These are phyloP conservation scores for Mastomys natalensis DNA, from an alignment of 2,113 vertebrate genomes.

Conservation along the genomic window DNA sequence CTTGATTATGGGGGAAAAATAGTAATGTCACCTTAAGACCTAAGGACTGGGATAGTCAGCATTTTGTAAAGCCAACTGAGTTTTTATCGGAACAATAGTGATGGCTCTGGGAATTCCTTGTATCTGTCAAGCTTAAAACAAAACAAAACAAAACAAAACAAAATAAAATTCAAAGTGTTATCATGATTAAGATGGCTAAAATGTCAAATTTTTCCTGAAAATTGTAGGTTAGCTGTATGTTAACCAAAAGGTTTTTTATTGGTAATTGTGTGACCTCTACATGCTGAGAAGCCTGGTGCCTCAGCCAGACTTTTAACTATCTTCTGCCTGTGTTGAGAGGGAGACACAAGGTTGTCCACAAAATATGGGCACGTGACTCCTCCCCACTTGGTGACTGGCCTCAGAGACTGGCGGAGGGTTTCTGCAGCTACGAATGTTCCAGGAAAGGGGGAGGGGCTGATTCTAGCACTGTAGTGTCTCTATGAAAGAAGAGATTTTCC, in stretches of 20 bases:
- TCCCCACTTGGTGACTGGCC: background rate
- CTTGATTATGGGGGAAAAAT: conserved; percentile 1
- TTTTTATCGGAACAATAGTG: conserved; percentile 5
- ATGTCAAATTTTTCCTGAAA: conserved; percentile 10
- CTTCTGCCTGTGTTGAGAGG: background rate
- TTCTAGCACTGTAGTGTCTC: background rate
- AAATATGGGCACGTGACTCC: background rate
- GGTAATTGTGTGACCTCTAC: background rate
- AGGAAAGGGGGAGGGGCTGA: background rate
- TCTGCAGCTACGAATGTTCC: background rate
- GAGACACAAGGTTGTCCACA: background rate
- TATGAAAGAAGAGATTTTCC: background rate
- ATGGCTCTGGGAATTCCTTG: background rate
- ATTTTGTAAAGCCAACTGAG: conserved; percentile 29
- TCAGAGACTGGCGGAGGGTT: background rate
- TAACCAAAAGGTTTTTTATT: conserved; percentile 14
- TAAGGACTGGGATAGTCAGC: background rate
- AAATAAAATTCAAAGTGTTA: conserved; percentile 39
- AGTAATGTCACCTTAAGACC: conserved; percentile 12
- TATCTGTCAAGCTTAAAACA: background rate
- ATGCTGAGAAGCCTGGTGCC: background rate
- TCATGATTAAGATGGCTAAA: background rate
- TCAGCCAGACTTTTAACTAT: background rate
- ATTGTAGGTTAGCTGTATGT: background rate
- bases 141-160: background rate